phyloP scores from a whole-genome alignment of 2,113 vertebrate species.

The Xiphias gladius region DNA sequence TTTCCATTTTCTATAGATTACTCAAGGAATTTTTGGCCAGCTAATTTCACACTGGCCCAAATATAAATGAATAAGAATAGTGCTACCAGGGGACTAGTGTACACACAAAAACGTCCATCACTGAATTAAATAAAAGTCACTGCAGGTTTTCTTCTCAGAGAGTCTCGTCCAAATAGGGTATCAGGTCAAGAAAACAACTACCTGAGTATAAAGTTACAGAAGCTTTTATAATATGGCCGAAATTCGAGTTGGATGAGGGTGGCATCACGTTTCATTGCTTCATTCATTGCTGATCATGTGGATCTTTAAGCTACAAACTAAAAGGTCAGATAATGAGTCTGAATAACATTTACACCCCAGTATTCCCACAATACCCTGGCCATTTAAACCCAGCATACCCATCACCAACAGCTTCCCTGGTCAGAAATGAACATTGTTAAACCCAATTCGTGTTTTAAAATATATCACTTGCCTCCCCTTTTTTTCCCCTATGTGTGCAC shows the following conservation, averaged over 20 bases:
- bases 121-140: background rate
- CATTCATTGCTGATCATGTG: slow-evolving; percentile 35
- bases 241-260: slow-evolving; percentile 23
- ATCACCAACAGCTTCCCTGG: background rate
- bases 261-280: slow-evolving; percentile 37
- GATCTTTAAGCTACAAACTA: slow-evolving; percentile 32
- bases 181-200: slow-evolving; percentile 25
- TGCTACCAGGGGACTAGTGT: background rate
- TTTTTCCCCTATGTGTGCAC: background rate
- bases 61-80: slow-evolving; percentile 3
- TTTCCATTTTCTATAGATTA: background rate
- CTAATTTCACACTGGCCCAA: background rate
- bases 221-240: slow-evolving; percentile 17
- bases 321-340: slow-evolving; percentile 13
- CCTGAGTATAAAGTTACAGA: slow-evolving; percentile 33
- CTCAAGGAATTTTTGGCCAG: slow-evolving; percentile 1
- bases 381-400: background rate
- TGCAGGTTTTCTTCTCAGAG: background rate
- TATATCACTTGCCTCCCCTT: background rate
- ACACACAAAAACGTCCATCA: background rate
- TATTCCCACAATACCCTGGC: background rate
- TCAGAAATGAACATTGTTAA: background rate
- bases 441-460: background rate
- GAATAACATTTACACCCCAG: slow-evolving; percentile 4
- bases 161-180: background rate